Conservation (phyloP, 1,140 invertebrate species). For the Lepidurus packardi region DNA sequence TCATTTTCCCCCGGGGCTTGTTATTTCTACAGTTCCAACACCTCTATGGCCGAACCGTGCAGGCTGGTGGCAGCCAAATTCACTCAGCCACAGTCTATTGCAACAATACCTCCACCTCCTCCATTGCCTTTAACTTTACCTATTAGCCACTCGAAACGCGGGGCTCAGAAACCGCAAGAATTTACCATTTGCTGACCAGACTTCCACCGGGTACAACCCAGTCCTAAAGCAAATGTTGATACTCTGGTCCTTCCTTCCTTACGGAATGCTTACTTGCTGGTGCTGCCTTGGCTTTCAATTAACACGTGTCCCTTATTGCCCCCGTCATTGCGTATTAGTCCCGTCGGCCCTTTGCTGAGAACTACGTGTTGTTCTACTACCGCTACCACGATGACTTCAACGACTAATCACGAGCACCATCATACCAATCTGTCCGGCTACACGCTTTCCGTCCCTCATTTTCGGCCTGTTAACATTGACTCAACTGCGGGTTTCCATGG, state of each 20-base stretch:
- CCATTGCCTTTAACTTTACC: conserved; percentile 15
- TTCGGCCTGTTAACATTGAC: conserved; percentile 13
- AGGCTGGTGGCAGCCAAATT: conserved; percentile 9
- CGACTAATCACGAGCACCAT: neutral
- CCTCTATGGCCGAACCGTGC: conserved; percentile 14
- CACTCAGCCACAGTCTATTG: neutral
- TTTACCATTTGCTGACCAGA: conserved; percentile 6
- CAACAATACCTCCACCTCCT: conserved; percentile 1
- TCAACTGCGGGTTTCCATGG: neutral
- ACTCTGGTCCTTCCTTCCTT: conserved; percentile 1
- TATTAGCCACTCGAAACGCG: neutral
- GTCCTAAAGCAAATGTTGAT: neutral
- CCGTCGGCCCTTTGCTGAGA: conserved; percentile 4
- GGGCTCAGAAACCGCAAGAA: neutral
- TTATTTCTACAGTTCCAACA: conserved; percentile 19
- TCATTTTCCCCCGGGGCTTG: conserved; percentile 2
- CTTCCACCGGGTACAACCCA: neutral
- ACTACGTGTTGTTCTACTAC: conserved; percentile 10
- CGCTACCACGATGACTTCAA: conserved; percentile 7
- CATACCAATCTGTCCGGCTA: neutral
- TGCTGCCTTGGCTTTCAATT: conserved; percentile 18
- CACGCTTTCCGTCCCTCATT: conserved; percentile 9
- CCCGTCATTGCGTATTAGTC: conserved; percentile 2
- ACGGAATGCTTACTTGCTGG: conserved; percentile 3
- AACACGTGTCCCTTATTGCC: conserved; percentile 9